Evolutionary conservation across 2,888 invertebrate species (phyloP).

Genomic region (Brachyptera putata): DNA sequence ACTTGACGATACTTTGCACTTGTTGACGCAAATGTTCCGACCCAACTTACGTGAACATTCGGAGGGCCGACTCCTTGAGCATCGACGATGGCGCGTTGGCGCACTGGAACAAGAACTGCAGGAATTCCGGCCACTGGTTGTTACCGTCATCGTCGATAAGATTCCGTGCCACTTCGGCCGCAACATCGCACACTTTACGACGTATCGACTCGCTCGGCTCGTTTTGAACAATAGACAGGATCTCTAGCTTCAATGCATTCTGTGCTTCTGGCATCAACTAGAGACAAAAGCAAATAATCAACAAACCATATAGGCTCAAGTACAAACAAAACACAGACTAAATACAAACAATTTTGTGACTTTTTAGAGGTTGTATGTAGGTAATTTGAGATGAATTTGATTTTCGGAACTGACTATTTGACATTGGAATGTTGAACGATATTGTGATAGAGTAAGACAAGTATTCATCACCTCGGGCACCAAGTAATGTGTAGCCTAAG

Average conservation of each 20-base stretch:
- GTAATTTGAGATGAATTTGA: too few species aligned
- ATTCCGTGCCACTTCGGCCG: conserved; percentile 93
- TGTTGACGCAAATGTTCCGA: too few species aligned
- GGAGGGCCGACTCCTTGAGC: conserved; percentile 87
- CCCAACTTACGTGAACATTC: conserved; percentile 79
- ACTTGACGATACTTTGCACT: too few species aligned
- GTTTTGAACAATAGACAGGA: conserved; percentile 78
- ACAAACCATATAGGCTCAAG: too few species aligned
- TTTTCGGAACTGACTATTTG: too few species aligned
- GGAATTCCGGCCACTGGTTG: conserved; percentile 94
- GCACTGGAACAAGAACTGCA: conserved; percentile 92
- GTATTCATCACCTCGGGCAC: too few species aligned
- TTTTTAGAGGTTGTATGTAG: too few species aligned
- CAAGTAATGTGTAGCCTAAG: too few species aligned
- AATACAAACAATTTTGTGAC: too few species aligned
- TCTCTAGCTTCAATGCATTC: conserved; percentile 77
- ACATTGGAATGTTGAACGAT: too few species aligned
- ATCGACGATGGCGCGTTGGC: conserved; percentile 77
- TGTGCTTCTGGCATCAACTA: conserved; percentile 77
- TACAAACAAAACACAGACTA: too few species aligned
- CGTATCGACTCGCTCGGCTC: conserved; percentile 74
- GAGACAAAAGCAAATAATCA: conserved; percentile 31
- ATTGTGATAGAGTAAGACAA: too few species aligned
- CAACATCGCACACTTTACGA: conserved; percentile 92
- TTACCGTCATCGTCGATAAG: conserved; percentile 92